Percentiles rank a stretch among this genome's conserved stretches.
phyloP scores from a whole-genome alignment of 2,888 invertebrate genomes.

The Masnerella sp. region DNA sequence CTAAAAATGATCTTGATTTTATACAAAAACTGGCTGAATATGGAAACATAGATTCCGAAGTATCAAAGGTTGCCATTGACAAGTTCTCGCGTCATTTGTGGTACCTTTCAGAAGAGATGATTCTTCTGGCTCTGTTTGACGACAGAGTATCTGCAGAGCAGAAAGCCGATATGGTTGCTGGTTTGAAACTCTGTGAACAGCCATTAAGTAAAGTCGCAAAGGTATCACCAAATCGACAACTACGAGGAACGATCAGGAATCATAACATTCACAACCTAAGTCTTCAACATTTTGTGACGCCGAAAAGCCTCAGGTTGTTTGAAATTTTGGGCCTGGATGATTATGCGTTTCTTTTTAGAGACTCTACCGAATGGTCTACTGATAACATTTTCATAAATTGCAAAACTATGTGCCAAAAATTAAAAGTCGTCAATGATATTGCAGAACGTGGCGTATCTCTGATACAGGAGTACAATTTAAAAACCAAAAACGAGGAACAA shows the following conservation, averaged over 20 bases:
- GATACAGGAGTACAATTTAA: conserved; percentile 13
- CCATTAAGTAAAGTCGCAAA: background rate
- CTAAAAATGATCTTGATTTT: conserved; percentile 52
- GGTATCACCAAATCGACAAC: background rate
- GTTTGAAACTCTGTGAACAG: background rate
- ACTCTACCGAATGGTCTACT: background rate
- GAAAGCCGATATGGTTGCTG: background rate
- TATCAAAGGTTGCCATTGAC: conserved; percentile 3
- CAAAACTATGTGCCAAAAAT: conserved; percentile 3
- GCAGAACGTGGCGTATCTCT: conserved; percentile 15
- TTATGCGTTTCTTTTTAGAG: background rate
- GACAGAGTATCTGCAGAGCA: background rate
- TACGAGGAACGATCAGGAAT: background rate
- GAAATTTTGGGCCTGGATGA: conserved; percentile 1
- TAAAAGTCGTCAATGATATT: conserved; percentile 24
- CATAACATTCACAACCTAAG: background rate
- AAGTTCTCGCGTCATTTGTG: conserved; percentile 47
- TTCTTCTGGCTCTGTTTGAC: conserved; percentile 17
- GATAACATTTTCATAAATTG: background rate
- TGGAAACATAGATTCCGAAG: conserved; percentile 10
- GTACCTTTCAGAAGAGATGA: conserved; percentile 43
- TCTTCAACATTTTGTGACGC: conserved; percentile 11
- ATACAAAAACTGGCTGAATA: conserved; percentile 39
- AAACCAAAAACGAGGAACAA: conserved; percentile 1
- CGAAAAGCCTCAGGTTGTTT: conserved; percentile 8